Base-by-base conservation (phyloP, 2,797 vertebrate genomes). In the Neopelma chrysocephalum region DNA sequence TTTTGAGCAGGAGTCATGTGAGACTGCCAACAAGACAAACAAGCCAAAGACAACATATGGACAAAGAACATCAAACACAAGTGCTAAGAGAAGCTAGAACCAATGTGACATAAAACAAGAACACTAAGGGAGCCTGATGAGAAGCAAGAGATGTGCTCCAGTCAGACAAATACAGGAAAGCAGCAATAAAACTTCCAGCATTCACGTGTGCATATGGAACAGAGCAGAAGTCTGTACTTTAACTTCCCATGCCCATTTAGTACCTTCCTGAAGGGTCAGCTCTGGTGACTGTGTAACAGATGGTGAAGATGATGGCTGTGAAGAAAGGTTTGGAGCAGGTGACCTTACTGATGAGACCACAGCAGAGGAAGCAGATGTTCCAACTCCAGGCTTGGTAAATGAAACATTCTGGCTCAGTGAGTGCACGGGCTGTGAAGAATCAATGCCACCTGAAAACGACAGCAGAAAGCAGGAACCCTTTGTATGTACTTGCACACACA, bases 201-300 rank as follows among this genome's bases (percentile, higher is more conserved):
- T 27, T 68, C n/a, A 26, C 1, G 43, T 66, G 47, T 2, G 4
- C 17, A 14, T 1, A 13, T 64, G 71, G 68, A 79, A 82, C n/a
- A 57, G 23, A 50, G 36, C 9, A 71, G 31, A 81, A 54, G 17
- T 27, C 47, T 86, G 38, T 29, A 58, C 27, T 31, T 10, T 15
- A 90, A 73, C 32, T n/a, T 66, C 76, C 82, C 78, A 68, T 34
- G 76, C 81, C 53, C 56, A 87, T 91, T 91, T 31, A 93, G 83
- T 98, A 98, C 98, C 98, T 98, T 98, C 97, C 61, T 51, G 98
- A 92, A 81, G 95, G 43, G 61, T 77, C 34, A 87, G 93, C 89
- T 95, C 96, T 17, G 95, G 85, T 11, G 96, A 86, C 65, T 93
- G 97, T 7, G 94, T 21, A 56, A 77, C 68, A 29, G 97, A 94